Conservation (phyloP, 30 jellyfish, hydroid and myxozoan species). For the Turritopsis rubra region DNA sequence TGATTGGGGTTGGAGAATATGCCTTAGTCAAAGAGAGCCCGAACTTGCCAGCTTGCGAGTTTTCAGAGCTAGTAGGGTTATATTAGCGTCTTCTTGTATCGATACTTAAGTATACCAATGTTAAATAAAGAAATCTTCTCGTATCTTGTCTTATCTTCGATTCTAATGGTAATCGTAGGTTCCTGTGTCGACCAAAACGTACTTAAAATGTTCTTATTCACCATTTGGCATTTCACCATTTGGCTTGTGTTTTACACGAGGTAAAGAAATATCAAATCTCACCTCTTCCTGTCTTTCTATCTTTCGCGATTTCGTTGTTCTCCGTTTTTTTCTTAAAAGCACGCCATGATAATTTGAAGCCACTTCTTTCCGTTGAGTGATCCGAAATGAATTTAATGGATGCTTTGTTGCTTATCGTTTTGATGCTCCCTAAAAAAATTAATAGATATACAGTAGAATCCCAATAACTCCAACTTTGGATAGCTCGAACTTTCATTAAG, state of each 20-base stretch:
- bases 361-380: constrained; percentile 68
- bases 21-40: no score
- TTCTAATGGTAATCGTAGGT: no score
- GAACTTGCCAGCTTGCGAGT: no score
- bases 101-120: no score
- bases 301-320: constrained; percentile 4
- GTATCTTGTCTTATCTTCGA: no score
- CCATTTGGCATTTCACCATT: no score
- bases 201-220: no score
- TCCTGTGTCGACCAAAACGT: no score
- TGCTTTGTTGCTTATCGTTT: constrained; percentile 61
- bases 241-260: not conserved
- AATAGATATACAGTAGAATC: not conserved
- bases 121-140: no score
- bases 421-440: constrained; percentile 39
- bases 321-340: constrained; percentile 16
- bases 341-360: constrained; percentile 76
- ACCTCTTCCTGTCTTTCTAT: constrained; percentile 28
- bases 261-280: not conserved
- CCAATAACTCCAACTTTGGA: not conserved
- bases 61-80: no score
- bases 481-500: not conserved
- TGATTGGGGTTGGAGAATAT: no score
- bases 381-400: constrained; percentile 69
- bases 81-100: no score